Conservation (phyloP, 2,888 invertebrate genomes). For the Lamproptera curius region DNA sequence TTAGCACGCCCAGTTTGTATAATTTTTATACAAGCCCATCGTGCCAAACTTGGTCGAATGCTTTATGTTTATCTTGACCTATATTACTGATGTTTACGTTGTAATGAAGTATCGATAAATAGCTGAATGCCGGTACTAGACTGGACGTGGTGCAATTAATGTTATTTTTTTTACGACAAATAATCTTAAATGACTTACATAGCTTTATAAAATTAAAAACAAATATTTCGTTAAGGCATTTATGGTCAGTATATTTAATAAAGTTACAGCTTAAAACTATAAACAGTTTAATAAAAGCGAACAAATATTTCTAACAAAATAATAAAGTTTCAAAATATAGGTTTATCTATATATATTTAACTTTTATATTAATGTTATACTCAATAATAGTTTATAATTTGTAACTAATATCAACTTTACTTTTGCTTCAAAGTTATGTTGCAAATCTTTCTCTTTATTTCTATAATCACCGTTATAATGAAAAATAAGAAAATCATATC, state of each 20-base stretch:
- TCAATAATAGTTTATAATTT: neutral
- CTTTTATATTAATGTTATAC: neutral
- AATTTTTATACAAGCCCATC: no score
- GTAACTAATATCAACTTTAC: neutral
- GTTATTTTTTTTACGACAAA: no score
- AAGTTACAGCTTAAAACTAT: neutral
- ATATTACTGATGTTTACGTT: no score
- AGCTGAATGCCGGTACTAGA: no score
- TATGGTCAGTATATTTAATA: constrained; percentile 13
- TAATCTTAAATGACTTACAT: no score
- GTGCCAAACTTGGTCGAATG: no score
- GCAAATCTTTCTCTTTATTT: neutral
- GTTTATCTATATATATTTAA: neutral
- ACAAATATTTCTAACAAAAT: neutral
- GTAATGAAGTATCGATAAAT: no score
- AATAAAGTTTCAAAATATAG: neutral
- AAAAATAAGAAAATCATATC: no score
- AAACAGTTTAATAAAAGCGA: neutral
- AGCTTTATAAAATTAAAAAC: constrained; percentile 1
- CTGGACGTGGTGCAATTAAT: no score
- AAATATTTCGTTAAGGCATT: constrained; percentile 6
- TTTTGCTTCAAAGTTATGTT: neutral
- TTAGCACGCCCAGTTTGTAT: no score
- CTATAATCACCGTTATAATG: no score
- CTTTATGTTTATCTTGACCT: no score